Conservation (phyloP, 2,113 vertebrate genomes). For the Polypterus bichir region DNA sequence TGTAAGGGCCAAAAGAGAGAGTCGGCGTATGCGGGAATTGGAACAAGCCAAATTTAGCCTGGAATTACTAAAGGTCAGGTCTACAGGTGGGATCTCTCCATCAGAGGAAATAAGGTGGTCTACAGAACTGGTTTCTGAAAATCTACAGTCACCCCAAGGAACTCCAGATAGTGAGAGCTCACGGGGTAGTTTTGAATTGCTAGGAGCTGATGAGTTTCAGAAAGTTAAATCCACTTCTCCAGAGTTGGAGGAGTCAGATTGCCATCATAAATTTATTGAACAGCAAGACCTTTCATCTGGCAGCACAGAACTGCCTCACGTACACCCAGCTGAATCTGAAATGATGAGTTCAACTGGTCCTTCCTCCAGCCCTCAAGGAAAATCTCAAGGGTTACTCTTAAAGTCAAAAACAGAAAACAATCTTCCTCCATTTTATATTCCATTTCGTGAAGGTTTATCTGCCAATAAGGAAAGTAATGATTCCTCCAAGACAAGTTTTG, state of each 20-base stretch:
- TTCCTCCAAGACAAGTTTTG: background rate
- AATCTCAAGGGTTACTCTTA: constrained; percentile 23
- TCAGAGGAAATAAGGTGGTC: constrained; percentile 78
- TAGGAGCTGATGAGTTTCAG: constrained; percentile 60
- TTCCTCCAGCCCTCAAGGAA: constrained; percentile 27
- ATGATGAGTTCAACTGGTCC: background rate
- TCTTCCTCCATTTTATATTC: constrained; percentile 79
- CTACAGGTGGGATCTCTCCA: constrained; percentile 62
- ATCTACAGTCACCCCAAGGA: constrained; percentile 59
- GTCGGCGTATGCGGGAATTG: constrained; percentile 82
- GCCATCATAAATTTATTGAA: constrained; percentile 11
- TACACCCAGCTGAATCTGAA: background rate
- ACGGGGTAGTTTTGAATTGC: constrained; percentile 78
- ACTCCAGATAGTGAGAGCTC: constrained; percentile 87
- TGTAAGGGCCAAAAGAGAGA: constrained; percentile 82
- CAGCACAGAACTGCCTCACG: constrained; percentile 3
- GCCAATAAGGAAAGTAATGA: constrained; percentile 1
- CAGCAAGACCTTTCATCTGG: constrained; percentile 12
- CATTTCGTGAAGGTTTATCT: constrained; percentile 40
- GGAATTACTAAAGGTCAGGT: constrained; percentile 85
- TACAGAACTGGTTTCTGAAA: constrained; percentile 56
- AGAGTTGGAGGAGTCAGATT: constrained; percentile 34
- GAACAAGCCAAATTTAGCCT: constrained; percentile 94
- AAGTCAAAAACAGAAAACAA: constrained; percentile 46
- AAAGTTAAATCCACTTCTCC: constrained; percentile 38